These are phyloP conservation scores for Patella vulgata DNA, from an alignment of 1,140 invertebrate species.

Conservation along the genomic window DNA sequence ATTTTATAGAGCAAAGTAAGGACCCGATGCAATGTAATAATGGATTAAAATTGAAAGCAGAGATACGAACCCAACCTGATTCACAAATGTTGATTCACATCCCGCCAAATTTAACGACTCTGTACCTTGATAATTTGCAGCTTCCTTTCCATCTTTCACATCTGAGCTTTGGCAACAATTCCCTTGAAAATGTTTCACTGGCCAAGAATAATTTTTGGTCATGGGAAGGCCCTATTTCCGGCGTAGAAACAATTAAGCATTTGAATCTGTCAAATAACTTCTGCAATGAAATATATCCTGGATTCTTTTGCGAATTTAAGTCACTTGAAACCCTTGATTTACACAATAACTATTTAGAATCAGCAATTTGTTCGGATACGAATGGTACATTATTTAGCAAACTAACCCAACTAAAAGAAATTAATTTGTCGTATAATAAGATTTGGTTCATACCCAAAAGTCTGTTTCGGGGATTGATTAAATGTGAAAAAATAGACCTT, in stretches of 20 bases:
- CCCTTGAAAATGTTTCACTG: not conserved
- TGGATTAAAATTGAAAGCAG: not conserved
- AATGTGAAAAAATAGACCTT: constrained; percentile 18
- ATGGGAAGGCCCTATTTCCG: constrained; percentile 21
- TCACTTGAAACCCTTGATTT: not conserved
- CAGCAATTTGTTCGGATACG: too few species aligned
- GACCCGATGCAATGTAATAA: not conserved
- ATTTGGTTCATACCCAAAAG: constrained; percentile 12
- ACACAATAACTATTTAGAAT: too few species aligned
- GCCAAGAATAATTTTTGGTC: constrained; percentile 10
- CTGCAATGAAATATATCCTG: constrained; percentile 8
- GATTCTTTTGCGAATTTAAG: constrained; percentile 22
- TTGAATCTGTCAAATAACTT: constrained; percentile 19
- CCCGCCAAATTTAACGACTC: constrained; percentile 13
- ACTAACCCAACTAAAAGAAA: constrained; percentile 10
- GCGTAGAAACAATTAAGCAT: constrained; percentile 8
- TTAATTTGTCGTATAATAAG: constrained; percentile 35
- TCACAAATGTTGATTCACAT: not conserved
- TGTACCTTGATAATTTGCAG: constrained; percentile 6
- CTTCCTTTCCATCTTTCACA: constrained; percentile 12
- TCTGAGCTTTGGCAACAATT: constrained; percentile 13
- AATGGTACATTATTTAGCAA: constrained; percentile 2
- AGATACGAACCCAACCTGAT: not conserved
- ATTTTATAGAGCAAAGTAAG: not conserved
- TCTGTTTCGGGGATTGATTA: constrained; percentile 11